A percentile compares a stretch with the other conserved stretches of the same genome.
phyloP scores from a whole-genome alignment of 2,888 invertebrate species.

The Tridacna gigas region DNA sequence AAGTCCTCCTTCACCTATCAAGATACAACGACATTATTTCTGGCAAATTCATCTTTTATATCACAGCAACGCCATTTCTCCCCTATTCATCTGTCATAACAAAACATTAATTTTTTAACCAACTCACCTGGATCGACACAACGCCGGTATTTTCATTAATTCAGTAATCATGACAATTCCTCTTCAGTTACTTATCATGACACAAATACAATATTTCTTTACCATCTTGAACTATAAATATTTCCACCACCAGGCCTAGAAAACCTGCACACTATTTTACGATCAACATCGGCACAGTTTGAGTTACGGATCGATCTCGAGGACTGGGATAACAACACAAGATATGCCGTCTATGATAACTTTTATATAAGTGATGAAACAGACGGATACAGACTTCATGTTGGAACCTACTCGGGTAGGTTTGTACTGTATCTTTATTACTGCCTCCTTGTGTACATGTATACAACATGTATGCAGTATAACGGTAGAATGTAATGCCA shows the following conservation, averaged over 20 bases:
- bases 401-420: slow-evolving; percentile 75
- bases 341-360: slow-evolving; percentile 79
- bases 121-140: no score
- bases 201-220: no score
- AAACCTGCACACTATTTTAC: background rate
- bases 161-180: no score
- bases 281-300: slow-evolving; percentile 55
- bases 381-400: slow-evolving; percentile 76
- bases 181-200: no score
- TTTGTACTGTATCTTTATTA: background rate
- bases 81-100: no score
- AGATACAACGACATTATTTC: no score
- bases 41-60: no score
- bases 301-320: slow-evolving; percentile 82
- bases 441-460: background rate
- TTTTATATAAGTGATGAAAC: slow-evolving; percentile 77
- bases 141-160: no score
- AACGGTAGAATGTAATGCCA: background rate
- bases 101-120: no score
- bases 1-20: no score
- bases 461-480: background rate
- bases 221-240: no score
- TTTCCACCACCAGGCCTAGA: background rate
- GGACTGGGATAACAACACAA: slow-evolving; percentile 82
- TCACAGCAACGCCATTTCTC: no score